These are phyloP conservation scores for Mya arenaria DNA, from an alignment of 1,140 invertebrate genomes.

Conservation along the genomic window DNA sequence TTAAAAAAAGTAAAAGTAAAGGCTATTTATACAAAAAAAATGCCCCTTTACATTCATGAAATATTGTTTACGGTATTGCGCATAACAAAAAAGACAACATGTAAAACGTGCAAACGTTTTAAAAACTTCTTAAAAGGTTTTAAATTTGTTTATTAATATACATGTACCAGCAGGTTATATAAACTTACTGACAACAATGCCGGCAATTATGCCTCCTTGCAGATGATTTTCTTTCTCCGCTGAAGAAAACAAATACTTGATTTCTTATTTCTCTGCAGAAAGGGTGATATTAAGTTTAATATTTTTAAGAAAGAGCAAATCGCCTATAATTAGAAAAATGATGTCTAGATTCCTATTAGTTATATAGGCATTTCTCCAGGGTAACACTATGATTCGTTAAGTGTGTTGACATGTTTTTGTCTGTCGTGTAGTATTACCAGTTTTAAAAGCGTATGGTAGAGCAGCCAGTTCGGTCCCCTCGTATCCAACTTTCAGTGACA, in stretches of 20 bases:
- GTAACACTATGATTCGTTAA: no score
- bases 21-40: background rate
- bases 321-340: no score
- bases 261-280: no score
- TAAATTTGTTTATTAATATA: background rate
- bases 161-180: background rate
- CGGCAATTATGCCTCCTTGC: slow-evolving; percentile 9
- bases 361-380: no score
- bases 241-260: slow-evolving; percentile 19
- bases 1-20: background rate
- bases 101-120: background rate
- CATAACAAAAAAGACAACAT: background rate
- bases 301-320: no score
- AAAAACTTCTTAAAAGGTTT: background rate
- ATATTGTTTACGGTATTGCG: background rate
- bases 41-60: background rate
- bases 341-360: no score
- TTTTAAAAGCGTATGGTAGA: background rate
- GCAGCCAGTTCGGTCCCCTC: background rate
- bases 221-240: slow-evolving; percentile 21
- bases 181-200: slow-evolving; percentile 24
- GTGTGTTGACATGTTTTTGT: no score
- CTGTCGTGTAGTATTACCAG: no score
- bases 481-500: background rate
- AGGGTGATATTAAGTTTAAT: no score